Conservation (phyloP, 2,797 vertebrate genomes). For the Artibeus jamaicensis region DNA sequence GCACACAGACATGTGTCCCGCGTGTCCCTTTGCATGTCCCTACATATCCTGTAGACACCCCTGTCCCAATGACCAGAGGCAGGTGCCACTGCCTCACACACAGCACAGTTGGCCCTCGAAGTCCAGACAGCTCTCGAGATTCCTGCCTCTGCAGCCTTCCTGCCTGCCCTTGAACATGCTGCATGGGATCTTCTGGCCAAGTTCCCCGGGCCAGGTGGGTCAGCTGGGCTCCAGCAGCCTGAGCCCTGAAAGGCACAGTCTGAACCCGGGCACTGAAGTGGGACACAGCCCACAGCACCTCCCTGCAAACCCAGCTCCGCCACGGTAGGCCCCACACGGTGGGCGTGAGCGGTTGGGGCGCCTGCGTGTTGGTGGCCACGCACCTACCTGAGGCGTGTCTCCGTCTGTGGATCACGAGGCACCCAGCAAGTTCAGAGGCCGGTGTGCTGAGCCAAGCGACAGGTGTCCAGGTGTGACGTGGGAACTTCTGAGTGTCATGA, state of each 20-base stretch:
- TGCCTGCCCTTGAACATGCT: not conserved
- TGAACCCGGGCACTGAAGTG: not conserved
- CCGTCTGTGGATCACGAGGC: not conserved
- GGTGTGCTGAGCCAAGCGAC: not conserved
- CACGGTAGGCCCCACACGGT: accelerated
- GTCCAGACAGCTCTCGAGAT: not conserved
- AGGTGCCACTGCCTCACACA: not conserved
- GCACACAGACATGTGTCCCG: accelerated
- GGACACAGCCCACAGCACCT: not conserved
- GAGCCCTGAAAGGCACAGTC: not conserved
- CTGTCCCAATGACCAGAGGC: not conserved
- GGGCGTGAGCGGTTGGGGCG: not conserved
- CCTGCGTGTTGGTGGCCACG: not conserved
- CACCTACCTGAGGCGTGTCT: not conserved
- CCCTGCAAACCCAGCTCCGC: not conserved
- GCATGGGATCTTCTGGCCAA: not conserved
- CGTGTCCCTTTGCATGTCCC: not conserved
- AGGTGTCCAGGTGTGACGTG: not conserved
- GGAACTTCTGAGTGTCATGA: not conserved
- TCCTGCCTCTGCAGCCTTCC: not conserved
- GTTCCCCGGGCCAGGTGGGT: not conserved
- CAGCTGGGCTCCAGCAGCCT: not conserved
- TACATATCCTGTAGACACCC: not conserved
- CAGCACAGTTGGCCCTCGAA: not conserved
- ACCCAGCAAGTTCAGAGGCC: not conserved